A percentile compares a stretch with the other conserved stretches of the same genome.
phyloP scores from a whole-genome alignment of 2,888 invertebrate genomes.

The Temnothorax rugatulus region DNA sequence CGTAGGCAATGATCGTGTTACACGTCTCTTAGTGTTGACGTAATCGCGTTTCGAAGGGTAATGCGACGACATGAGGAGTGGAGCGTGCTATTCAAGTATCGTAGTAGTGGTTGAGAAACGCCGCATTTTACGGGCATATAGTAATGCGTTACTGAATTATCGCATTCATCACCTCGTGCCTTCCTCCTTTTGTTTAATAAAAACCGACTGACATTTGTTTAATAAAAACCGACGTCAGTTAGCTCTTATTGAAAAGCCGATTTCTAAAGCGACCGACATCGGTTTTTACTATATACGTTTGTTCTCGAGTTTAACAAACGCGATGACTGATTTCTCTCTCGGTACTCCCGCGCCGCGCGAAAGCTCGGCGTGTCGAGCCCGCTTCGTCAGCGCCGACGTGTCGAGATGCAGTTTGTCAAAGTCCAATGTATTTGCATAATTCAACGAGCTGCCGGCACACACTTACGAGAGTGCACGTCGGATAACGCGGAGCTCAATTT shows the following conservation, averaged over 20 bases:
- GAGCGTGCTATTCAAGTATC: background rate
- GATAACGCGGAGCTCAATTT: conserved; percentile 46
- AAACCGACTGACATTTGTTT: conserved; percentile 8
- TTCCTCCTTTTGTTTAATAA: background rate
- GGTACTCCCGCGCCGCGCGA: background rate
- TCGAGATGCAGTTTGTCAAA: conserved; percentile 55
- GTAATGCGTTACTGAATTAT: background rate
- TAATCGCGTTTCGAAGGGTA: background rate
- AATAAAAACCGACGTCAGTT: conserved; percentile 12
- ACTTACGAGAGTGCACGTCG: conserved; percentile 48
- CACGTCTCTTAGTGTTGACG: background rate
- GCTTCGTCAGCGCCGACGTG: conserved; percentile 39
- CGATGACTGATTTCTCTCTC: conserved; percentile 2
- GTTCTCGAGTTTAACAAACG: conserved; percentile 1
- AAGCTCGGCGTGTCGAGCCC: background rate
- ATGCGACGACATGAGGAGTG: background rate
- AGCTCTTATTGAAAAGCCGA: background rate
- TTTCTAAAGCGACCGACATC: conserved; percentile 1
- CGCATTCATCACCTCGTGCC: background rate
- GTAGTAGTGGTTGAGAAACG: background rate
- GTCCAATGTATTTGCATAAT: conserved; percentile 53
- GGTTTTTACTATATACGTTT: background rate
- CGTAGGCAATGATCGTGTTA: background rate
- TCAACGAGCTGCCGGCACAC: conserved; percentile 50
- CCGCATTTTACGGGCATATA: background rate